Conservation (phyloP, 2,113 vertebrate species). For the Etheostoma cragini region DNA sequence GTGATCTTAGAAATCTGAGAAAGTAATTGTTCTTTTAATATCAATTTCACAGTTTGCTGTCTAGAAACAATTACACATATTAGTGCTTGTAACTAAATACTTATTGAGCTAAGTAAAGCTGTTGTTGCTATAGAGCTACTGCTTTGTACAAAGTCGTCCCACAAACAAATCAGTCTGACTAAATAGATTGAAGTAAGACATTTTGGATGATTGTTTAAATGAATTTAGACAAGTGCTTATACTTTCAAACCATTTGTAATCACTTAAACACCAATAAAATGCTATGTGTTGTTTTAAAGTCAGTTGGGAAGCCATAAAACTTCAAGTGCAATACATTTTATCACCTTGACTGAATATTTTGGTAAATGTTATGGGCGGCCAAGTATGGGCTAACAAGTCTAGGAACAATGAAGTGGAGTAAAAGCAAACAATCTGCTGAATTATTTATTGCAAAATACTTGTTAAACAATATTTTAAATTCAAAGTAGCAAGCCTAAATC, state of each 20-base stretch:
- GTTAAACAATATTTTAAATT: neutral
- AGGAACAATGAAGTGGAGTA: neutral
- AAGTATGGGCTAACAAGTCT: neutral
- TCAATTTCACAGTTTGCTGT: conserved; percentile 6
- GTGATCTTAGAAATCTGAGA: neutral
- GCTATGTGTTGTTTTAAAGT: neutral
- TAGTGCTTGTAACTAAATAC: neutral
- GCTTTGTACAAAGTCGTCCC: neutral
- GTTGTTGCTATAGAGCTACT: too few species aligned
- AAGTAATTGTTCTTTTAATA: neutral
- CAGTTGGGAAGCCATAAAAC: neutral
- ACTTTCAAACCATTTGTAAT: neutral
- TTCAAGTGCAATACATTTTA: neutral
- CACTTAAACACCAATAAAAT: neutral
- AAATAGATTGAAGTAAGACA: neutral
- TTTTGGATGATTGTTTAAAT: neutral
- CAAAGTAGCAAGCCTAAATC: neutral
- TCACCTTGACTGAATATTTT: neutral
- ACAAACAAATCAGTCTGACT: neutral
- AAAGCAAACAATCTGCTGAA: neutral
- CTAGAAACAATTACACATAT: neutral
- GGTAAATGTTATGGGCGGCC: neutral
- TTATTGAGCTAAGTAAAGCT: neutral
- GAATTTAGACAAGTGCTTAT: neutral
- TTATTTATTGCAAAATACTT: neutral